Conservation (phyloP, 30 jellyfish, hydroid and myxozoan genomes). For the Clytia hemisphaerica region DNA sequence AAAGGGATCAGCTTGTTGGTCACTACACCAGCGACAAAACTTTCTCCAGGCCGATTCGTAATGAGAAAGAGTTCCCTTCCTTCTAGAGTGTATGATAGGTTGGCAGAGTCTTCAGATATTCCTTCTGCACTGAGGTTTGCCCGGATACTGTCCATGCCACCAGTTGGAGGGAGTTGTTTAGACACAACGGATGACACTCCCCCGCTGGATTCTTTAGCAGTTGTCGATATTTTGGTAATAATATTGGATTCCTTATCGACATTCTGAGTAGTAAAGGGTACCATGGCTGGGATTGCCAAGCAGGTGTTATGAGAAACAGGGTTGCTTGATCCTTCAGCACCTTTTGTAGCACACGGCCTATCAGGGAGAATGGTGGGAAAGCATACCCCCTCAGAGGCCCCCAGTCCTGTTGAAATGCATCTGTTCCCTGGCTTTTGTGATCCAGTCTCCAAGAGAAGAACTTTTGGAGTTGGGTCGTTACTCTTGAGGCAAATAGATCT, state of each 20-base stretch:
- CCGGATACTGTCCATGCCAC: too few species aligned
- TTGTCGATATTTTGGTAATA: neutral
- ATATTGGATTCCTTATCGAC: constrained; percentile 3
- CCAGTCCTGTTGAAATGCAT: constrained; percentile 17
- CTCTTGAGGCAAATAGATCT: constrained; percentile 17
- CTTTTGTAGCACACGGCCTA: constrained; percentile 10
- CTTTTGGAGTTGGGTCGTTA: constrained; percentile 3
- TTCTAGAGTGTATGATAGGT: constrained; percentile 6
- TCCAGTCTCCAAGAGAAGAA: constrained; percentile 2
- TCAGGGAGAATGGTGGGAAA: constrained; percentile 18
- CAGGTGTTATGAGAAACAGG: constrained; percentile 7
- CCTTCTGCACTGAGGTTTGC: too few species aligned
- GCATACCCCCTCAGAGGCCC: constrained; percentile 7
- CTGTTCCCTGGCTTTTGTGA: neutral
- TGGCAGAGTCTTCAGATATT: constrained; percentile 6
- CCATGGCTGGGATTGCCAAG: constrained; percentile 16
- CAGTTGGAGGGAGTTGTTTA: constrained; percentile 3
- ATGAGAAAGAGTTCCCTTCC: neutral
- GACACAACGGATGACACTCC: neutral
- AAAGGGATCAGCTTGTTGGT: constrained; percentile 18
- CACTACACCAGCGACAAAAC: constrained; percentile 12
- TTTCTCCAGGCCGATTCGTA: constrained; percentile 10
- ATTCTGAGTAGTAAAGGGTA: constrained; percentile 10
- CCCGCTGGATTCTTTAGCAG: constrained; percentile 13
- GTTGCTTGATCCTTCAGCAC: neutral